These are phyloP conservation scores for Arenaria interpres DNA, from an alignment of 2,113 vertebrate genomes.

Conservation along the genomic window DNA sequence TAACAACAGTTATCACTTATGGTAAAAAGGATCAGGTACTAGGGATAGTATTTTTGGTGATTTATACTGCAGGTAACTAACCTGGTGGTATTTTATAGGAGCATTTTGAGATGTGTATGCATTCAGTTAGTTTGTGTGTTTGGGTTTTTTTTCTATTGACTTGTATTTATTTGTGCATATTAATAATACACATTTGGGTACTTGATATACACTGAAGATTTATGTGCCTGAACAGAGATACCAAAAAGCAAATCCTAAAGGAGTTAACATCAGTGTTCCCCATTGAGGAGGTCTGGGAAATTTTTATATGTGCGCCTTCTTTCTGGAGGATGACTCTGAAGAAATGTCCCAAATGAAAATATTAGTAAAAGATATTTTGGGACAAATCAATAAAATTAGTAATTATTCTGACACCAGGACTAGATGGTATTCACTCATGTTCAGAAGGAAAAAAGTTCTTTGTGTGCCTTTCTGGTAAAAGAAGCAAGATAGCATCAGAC, in stretches of 20 bases:
- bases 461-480: neutral
- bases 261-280: neutral
- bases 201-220: neutral
- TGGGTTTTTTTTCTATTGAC: neutral
- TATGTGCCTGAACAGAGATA: neutral
- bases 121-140: neutral
- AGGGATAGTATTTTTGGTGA: neutral
- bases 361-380: neutral
- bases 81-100: neutral
- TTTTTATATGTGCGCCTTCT: neutral
- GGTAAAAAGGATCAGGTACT: neutral
- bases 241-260: neutral
- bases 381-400: neutral
- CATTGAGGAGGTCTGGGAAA: neutral
- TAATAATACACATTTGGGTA: neutral
- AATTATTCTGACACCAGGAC: neutral
- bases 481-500: neutral
- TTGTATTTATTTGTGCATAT: neutral
- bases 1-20: neutral
- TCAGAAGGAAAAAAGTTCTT: neutral
- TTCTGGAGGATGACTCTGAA: neutral
- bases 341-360: neutral
- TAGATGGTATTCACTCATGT: neutral
- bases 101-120: neutral
- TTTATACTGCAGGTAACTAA: neutral